These are phyloP conservation scores for Blastobasis lacticolella DNA, from an alignment of 2,888 invertebrate genomes.

Conservation along the genomic window DNA sequence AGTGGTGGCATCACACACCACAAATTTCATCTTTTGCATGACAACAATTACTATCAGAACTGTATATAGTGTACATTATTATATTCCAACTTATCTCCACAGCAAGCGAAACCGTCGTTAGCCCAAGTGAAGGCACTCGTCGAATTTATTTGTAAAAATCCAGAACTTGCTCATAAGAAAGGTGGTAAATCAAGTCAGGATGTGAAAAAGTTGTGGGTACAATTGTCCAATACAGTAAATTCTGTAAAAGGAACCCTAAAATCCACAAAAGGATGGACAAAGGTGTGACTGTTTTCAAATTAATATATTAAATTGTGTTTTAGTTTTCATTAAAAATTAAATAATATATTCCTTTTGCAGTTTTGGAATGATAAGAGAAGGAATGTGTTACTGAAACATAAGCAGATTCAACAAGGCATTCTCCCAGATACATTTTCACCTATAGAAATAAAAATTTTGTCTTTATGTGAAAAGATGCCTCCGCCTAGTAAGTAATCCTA, in stretches of 20 bases:
- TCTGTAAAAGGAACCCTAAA: conserved; percentile 45
- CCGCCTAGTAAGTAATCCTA: conserved; percentile 32
- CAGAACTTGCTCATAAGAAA: conserved; percentile 42
- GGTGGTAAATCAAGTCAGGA: conserved; percentile 38
- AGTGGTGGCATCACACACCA: too few species aligned
- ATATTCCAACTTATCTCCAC: not conserved
- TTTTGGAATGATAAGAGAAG: conserved; percentile 57
- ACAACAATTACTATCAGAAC: too few species aligned
- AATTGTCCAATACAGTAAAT: conserved; percentile 42
- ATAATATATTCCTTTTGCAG: conserved; percentile 21
- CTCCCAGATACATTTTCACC: conserved; percentile 30
- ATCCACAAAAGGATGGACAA: conserved; percentile 55
- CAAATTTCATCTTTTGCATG: too few species aligned
- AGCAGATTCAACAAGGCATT: conserved; percentile 46
- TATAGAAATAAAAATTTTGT: conserved; percentile 41
- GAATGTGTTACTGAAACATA: conserved; percentile 42
- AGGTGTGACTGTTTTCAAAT: conserved; percentile 25
- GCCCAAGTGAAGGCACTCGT: conserved; percentile 47
- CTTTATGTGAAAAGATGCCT: conserved; percentile 4
- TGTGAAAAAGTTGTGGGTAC: conserved; percentile 46
- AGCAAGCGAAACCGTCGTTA: conserved; percentile 46
- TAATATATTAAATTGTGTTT: not conserved
- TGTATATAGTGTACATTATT: too few species aligned
- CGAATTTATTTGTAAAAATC: conserved; percentile 50
- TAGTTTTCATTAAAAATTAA: not conserved